Evolutionary conservation across 2,113 vertebrate species (phyloP).

Genomic region (Sapayoa aenigma): DNA sequence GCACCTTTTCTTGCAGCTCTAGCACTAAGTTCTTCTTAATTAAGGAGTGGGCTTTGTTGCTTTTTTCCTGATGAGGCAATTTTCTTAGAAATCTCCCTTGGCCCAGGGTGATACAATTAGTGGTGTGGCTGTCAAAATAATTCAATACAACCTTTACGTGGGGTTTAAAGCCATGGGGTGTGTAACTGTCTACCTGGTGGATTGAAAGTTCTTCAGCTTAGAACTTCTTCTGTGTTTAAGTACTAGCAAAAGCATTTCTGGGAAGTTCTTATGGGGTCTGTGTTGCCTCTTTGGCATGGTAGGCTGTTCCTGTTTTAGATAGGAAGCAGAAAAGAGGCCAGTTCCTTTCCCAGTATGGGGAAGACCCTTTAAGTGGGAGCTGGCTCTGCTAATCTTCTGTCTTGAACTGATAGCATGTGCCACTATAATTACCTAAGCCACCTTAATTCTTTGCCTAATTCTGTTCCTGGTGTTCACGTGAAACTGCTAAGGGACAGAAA

Average conservation of each 20-base stretch:
- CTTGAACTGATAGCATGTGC: slow-evolving; percentile 67
- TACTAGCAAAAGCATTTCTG: background rate
- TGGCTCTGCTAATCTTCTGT: slow-evolving; percentile 47
- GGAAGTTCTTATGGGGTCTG: background rate
- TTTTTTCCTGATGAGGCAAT: background rate
- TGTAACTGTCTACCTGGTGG: background rate
- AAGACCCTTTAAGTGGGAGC: slow-evolving; percentile 44
- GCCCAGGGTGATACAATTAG: background rate
- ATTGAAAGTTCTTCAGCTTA: background rate
- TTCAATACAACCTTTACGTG: background rate
- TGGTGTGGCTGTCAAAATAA: background rate
- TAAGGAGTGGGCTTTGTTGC: background rate
- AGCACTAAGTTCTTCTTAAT: background rate
- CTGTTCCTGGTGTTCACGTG: slow-evolving; percentile 58
- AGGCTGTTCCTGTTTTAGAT: background rate
- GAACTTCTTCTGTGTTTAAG: background rate
- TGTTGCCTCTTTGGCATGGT: background rate
- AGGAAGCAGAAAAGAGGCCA: background rate
- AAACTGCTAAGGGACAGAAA: slow-evolving; percentile 61
- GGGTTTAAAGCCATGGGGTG: background rate
- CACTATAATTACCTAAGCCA: slow-evolving; percentile 63
- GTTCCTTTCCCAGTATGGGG: background rate
- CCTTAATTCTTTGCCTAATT: slow-evolving; percentile 62
- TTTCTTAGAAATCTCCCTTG: background rate
- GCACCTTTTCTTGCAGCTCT: background rate